These are phyloP conservation scores for Otus scops DNA, from an alignment of 2,797 vertebrate genomes.

Conservation along the genomic window DNA sequence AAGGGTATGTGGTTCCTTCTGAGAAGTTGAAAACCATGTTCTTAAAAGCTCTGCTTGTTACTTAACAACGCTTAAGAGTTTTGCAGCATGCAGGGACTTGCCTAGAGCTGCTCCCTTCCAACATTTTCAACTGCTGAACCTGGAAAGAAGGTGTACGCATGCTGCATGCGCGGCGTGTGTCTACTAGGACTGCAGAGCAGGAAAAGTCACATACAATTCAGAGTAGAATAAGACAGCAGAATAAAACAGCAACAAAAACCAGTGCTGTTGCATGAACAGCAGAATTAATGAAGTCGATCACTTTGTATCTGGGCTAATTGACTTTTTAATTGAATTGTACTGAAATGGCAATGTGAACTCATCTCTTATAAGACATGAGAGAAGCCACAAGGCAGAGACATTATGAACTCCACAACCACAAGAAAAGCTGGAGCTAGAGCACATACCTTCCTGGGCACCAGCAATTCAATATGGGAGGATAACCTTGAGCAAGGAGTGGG, in stretches of 20 bases:
- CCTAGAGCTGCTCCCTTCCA: conserved; percentile 57
- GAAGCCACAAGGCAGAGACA: conserved; percentile 54
- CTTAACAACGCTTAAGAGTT: conserved; percentile 7
- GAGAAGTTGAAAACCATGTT: conserved; percentile 34
- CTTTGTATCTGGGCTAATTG: conserved; percentile 69
- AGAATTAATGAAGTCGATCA: conserved; percentile 49
- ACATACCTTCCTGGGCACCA: conserved; percentile 53
- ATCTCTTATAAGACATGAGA: conserved; percentile 63
- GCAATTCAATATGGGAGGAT: conserved; percentile 43
- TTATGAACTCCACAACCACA: conserved; percentile 68
- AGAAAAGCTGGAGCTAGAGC: conserved; percentile 59
- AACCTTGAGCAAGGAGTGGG: conserved; percentile 55
- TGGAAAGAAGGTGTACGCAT: not conserved
- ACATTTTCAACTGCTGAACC: conserved; percentile 46
- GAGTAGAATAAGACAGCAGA: not conserved
- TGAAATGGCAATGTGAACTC: conserved; percentile 62
- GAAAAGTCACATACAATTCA: not conserved
- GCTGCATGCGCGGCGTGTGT: not conserved
- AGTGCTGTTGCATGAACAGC: not conserved
- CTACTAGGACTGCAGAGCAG: not conserved
- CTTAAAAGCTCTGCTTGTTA: conserved; percentile 48
- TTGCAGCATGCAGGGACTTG: conserved; percentile 63
- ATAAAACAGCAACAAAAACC: not conserved
- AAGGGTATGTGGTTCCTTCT: not conserved
- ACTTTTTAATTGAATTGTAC: conserved; percentile 69